phyloP scores from a whole-genome alignment of 2,888 invertebrate species.

The Agrenia bidenticulata region DNA sequence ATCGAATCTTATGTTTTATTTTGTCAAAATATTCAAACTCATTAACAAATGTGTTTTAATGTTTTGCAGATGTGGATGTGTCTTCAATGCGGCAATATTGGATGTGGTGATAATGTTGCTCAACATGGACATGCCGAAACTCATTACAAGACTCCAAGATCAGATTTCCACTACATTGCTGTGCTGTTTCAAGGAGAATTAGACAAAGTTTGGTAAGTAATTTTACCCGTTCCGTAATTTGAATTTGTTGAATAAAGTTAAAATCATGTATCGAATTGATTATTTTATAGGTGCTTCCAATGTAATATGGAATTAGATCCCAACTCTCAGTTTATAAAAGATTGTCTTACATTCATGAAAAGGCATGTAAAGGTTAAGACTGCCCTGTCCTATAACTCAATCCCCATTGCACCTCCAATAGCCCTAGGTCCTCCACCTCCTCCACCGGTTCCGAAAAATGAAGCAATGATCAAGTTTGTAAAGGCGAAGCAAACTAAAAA shows the following conservation, averaged over 20 bases:
- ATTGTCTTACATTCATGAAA: constrained; percentile 12
- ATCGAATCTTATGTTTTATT: too few species aligned
- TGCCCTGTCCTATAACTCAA: constrained; percentile 3
- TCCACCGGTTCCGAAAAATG: constrained; percentile 38
- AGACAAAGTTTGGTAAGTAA: constrained; percentile 37
- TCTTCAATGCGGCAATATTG: constrained; percentile 74
- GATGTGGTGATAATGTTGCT: constrained; percentile 69
- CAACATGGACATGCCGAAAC: constrained; percentile 60
- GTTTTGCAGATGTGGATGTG: constrained; percentile 70
- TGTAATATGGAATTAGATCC: constrained; percentile 34
- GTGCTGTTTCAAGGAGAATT: constrained; percentile 55
- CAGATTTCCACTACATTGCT: constrained; percentile 73
- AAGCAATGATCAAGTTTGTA: constrained; percentile 16
- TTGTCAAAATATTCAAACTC: too few species aligned
- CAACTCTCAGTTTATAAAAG: constrained; percentile 21
- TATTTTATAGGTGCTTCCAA: constrained; percentile 39
- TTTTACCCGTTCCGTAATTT: constrained; percentile 1
- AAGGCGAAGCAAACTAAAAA: constrained; percentile 21
- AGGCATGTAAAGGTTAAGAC: constrained; percentile 20
- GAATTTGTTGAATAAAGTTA: not conserved
- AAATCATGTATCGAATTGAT: too few species aligned
- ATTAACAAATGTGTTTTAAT: too few species aligned
- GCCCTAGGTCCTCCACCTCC: constrained; percentile 44
- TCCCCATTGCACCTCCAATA: constrained; percentile 27
- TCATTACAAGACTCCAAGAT: constrained; percentile 73